Evolutionary conservation across 2,888 invertebrate species (phyloP).

Genomic region (Drosophila cracens): DNA sequence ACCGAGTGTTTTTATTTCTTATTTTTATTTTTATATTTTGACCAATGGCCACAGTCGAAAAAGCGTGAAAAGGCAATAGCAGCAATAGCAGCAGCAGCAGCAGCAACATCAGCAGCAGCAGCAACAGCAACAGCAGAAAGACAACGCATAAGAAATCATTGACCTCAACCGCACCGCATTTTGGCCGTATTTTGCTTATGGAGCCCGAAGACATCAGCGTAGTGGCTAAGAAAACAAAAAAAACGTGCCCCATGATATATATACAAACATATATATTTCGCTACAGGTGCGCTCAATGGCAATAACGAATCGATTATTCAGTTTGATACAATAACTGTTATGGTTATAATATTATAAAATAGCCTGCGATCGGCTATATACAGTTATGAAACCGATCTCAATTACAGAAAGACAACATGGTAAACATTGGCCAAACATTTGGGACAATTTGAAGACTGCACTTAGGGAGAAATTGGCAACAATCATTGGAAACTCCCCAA

Average conservation of each 20-base stretch:
- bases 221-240: conserved; percentile 31
- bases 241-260: conserved; percentile 32
- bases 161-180: conserved; percentile 70
- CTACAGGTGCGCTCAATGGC: conserved; percentile 33
- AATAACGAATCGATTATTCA: conserved; percentile 5
- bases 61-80: conserved; percentile 65
- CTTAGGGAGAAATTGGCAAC: background rate
- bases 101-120: conserved; percentile 29
- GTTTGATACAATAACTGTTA: background rate
- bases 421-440: background rate
- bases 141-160: conserved; percentile 74
- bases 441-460: background rate
- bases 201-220: conserved; percentile 46
- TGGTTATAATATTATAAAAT: background rate
- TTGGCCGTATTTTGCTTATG: conserved; percentile 73
- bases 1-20: conserved; percentile 26
- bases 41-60: conserved; percentile 31
- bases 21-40: conserved; percentile 11
- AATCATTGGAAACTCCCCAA: background rate
- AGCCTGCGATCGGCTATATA: background rate
- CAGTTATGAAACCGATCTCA: background rate
- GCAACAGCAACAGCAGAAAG: conserved; percentile 46
- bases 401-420: background rate
- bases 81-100: conserved; percentile 23
- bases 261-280: conserved; percentile 8